Conservation (phyloP, 2,797 vertebrate genomes). For the Anniella stebbinsi region DNA sequence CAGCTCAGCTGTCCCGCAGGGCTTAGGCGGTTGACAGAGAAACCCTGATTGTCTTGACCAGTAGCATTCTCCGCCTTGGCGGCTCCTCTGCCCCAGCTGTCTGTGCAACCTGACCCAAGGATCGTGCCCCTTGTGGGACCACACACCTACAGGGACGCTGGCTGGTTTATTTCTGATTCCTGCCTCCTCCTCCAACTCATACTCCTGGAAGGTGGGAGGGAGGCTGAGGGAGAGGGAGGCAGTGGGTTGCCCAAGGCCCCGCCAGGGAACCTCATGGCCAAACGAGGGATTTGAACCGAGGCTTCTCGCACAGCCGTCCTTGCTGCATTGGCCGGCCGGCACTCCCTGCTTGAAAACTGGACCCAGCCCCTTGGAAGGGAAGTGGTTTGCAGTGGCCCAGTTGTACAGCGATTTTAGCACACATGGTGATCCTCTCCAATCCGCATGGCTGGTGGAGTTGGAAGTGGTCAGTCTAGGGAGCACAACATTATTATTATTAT, state of each 20-base stretch:
- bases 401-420: neutral
- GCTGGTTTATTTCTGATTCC: neutral
- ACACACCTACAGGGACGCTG: neutral
- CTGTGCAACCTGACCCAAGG: neutral
- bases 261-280: neutral
- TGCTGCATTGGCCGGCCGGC: neutral
- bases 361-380: neutral
- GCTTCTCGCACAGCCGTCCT: neutral
- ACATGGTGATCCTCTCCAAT: neutral
- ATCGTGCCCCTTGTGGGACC: neutral
- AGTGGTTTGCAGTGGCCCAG: neutral
- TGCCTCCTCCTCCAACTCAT: neutral
- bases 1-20: constrained; percentile 6
- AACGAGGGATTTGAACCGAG: neutral
- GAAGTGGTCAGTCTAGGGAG: neutral
- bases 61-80: constrained; percentile 15
- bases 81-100: constrained; percentile 7
- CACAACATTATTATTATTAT: too few relatives aligned
- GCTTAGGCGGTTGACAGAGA: neutral
- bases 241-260: too few relatives aligned
- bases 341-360: neutral
- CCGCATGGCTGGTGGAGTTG: neutral
- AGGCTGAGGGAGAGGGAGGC: neutral
- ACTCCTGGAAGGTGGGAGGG: neutral
- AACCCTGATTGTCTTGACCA: neutral